Base-by-base conservation (phyloP, 2,888 invertebrate species). In the Netelia virgata region DNA sequence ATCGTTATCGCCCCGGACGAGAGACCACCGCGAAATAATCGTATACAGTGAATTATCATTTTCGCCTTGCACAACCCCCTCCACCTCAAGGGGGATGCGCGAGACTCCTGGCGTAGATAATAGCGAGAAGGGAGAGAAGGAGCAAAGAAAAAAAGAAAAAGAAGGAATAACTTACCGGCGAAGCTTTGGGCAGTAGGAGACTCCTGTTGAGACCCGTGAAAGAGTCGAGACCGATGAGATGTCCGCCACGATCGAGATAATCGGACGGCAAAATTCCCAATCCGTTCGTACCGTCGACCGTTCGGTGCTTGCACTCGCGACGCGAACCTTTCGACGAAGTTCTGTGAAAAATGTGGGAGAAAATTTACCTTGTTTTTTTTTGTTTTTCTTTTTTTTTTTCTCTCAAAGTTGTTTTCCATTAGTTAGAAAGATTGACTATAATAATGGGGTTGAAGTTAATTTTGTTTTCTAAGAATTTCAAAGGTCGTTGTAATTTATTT, bases 211-310 rank as follows among this genome's bases (percentile, higher is more conserved):
- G 87, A 16, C 90, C 88, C 10, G 91, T 86, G 73, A 93, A 90
- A 11, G 92, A 92, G 82, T 93, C 93, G 47, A 93, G 83, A 28
- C 92, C 91, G 69, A 93, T 93, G 47, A 93, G 87, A 73, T 93
- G 88, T 18, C 93, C 92, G 16, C 87, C 91, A 8, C 93, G 91
- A 76, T 93, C 93, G 73, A 92, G 88, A 84, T 93, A 93, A 86
- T 93, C 93, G 18, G 92, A 89, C 9, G 92, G 93, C 69, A 92
- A 86, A 80, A 92, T 93, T 74, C 91, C 92, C 63, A 91, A 85
- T 10, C 90, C 90, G 77, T 92, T 92, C 9, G 89, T 79, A 2
- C 88, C 89, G 41, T 91, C 91, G 47, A 90, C 91, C 20, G 89
- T 83, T 28, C 90, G 86, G 73, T 92, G 92, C 84, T 93, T 93